These are phyloP conservation scores for Seison nebaliae DNA, from an alignment of 1,140 invertebrate species.

Conservation along the genomic window DNA sequence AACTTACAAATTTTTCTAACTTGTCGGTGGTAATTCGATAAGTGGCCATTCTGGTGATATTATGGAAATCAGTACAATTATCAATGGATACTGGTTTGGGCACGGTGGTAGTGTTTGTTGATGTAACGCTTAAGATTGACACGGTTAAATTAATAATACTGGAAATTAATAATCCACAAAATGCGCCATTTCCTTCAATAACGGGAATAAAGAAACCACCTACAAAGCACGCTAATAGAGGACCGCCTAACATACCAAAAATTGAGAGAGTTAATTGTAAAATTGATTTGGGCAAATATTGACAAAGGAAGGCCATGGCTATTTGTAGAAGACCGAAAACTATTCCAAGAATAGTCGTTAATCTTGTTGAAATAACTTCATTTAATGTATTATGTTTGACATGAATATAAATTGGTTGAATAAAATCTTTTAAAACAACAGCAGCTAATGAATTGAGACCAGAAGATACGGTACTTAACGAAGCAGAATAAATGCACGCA, in stretches of 20 bases:
- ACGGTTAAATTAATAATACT: conserved; percentile 3
- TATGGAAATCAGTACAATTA: neutral
- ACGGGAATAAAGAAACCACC: conserved; percentile 10
- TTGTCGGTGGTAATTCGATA: no score
- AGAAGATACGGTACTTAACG: conserved; percentile 63
- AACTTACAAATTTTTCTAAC: no score
- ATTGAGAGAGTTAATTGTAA: conserved; percentile 20
- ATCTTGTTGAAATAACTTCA: neutral
- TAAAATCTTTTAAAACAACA: conserved; percentile 51
- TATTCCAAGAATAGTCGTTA: conserved; percentile 8
- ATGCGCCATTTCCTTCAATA: conserved; percentile 8
- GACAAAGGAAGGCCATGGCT: conserved; percentile 18
- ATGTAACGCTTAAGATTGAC: neutral
- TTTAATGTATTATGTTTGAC: neutral
- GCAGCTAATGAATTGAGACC: conserved; percentile 65
- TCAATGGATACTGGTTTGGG: neutral
- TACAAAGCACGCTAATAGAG: conserved; percentile 16
- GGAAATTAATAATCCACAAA: conserved; percentile 4
- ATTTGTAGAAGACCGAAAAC: conserved; percentile 19
- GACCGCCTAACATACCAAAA: conserved; percentile 22
- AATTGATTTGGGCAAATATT: conserved; percentile 17
- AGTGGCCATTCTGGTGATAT: neutral
- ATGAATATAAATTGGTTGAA: conserved; percentile 13
- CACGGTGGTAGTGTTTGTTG: neutral
- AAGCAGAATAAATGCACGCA: conserved; percentile 54